phyloP scores from a whole-genome alignment of 2,113 vertebrate species.

The Hippocampus guttulatus region DNA sequence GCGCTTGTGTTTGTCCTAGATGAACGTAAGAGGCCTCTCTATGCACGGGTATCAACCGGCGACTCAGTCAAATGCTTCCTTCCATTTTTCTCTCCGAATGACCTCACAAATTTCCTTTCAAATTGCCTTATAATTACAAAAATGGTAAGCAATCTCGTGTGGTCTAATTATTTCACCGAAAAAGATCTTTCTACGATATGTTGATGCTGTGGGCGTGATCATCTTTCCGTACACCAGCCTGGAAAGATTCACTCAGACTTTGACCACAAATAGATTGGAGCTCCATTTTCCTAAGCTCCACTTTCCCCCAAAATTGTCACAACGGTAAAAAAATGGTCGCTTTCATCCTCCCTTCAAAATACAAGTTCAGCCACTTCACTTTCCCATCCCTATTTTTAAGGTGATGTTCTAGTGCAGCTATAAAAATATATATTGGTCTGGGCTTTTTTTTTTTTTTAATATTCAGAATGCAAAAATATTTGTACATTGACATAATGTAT shows the following conservation, averaged over 20 bases:
- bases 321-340: constrained; percentile 30
- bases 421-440: too few relatives aligned
- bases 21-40: constrained; percentile 1
- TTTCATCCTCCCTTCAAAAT: constrained; percentile 40
- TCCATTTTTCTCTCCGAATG: neutral
- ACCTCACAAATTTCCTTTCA: neutral
- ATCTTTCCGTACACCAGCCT: constrained; percentile 10
- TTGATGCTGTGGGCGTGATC: neutral
- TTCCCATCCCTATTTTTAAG: too few relatives aligned
- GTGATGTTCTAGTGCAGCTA: too few relatives aligned
- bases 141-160: neutral
- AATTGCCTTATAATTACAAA: neutral
- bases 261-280: constrained; percentile 33
- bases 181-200: neutral
- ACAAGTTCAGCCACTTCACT: constrained; percentile 30
- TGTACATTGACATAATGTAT: too few relatives aligned
- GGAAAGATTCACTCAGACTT: constrained; percentile 35
- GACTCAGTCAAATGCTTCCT: neutral
- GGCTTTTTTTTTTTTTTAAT: too few relatives aligned
- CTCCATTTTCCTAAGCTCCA: constrained; percentile 21
- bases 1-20: neutral
- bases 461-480: too few relatives aligned
- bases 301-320: constrained; percentile 41
- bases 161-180: constrained; percentile 9
- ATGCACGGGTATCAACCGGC: neutral